Conservation (phyloP, 2,113 vertebrate genomes). For the Egretta garzetta region DNA sequence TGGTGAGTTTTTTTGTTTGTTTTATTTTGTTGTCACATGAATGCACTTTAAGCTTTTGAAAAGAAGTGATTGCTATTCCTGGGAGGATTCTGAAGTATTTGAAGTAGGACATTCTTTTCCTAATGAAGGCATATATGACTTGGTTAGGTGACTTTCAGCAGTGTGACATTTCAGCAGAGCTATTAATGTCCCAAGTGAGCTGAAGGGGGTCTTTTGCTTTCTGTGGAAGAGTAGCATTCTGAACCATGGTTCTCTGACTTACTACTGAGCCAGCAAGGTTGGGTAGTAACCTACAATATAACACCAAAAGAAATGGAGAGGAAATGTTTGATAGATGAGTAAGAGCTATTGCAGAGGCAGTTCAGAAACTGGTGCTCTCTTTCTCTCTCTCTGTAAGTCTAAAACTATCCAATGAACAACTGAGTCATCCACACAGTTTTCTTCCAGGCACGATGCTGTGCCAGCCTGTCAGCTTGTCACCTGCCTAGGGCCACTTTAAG, state of each 20-base stretch:
- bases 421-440: background rate
- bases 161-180: background rate
- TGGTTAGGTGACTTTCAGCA: background rate
- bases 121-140: background rate
- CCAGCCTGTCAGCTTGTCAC: background rate
- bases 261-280: background rate
- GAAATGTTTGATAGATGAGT: background rate
- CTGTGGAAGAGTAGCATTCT: background rate
- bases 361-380: background rate
- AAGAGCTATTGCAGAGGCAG: background rate
- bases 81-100: background rate
- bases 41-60: constrained; percentile 60
- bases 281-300: background rate
- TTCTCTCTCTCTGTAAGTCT: background rate
- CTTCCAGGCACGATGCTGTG: background rate
- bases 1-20: background rate
- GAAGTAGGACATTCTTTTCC: background rate
- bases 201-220: background rate
- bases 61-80: background rate
- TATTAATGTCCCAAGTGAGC: background rate
- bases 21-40: background rate
- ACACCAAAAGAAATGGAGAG: background rate
- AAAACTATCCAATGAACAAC: background rate
- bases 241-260: background rate
- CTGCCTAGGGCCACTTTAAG: background rate